Conservation (phyloP, 2,113 vertebrate genomes). For the Cyprinus carpio region DNA sequence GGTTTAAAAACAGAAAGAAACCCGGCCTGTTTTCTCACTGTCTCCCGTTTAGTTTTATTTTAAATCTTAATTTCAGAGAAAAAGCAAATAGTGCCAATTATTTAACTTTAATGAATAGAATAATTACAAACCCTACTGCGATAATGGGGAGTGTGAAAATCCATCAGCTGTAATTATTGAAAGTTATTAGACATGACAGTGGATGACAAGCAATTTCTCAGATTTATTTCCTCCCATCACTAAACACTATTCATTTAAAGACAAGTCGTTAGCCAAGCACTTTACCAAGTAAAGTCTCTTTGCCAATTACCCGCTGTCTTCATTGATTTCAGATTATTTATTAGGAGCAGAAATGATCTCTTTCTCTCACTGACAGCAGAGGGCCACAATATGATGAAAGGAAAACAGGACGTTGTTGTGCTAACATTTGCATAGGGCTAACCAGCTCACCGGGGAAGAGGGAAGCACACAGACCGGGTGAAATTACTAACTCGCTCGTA, state of each 20-base stretch:
- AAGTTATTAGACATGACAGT: conserved; percentile 99
- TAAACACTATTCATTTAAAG: conserved; percentile 99
- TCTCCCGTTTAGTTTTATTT: conserved; percentile 69
- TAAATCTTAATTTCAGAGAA: conserved; percentile 86
- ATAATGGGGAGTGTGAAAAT: conserved; percentile 99
- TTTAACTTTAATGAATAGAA: conserved; percentile 99
- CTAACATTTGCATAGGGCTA: conserved; percentile 39
- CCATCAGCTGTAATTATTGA: conserved; percentile 99
- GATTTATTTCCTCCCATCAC: conserved; percentile 95
- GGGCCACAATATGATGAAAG: conserved; percentile 77
- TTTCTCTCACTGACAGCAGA: conserved; percentile 75
- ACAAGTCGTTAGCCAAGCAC: conserved; percentile 90
- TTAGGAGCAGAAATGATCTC: conserved; percentile 86
- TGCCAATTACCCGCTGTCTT: conserved; percentile 91
- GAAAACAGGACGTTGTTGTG: conserved; percentile 57
- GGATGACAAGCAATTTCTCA: conserved; percentile 99
- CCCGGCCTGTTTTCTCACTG: background rate
- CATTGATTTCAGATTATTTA: conserved; percentile 92
- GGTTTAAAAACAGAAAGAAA: background rate
- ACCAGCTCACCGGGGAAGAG: conserved; percentile 9
- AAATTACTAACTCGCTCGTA: conserved; percentile 47
- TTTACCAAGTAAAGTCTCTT: conserved; percentile 93
- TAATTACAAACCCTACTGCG: conserved; percentile 99
- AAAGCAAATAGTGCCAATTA: conserved; percentile 91
- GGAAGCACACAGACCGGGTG: conserved; percentile 32